Evolutionary conservation across 2,797 vertebrate genomes (phyloP), one percentile per base, ranked within the genome.

Genomic region (Bucorvus abyssinicus): DNA sequence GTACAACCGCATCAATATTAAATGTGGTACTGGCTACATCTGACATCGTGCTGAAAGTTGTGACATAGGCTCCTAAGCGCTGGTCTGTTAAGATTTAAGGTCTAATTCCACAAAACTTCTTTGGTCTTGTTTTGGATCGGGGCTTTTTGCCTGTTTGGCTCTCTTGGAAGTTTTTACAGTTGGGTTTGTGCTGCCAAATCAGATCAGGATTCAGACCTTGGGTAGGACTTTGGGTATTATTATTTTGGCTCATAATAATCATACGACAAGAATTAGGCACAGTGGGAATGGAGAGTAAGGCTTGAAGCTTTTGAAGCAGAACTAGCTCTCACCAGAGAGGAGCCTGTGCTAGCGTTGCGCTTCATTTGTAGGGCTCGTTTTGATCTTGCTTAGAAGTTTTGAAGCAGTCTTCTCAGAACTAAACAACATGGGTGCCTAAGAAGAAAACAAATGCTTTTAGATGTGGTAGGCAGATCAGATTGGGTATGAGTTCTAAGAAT

Each of bases 371-470:
- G 36, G 40, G 30, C 55, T 92, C 84, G 63, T 61, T 92, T 89
- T 93, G 76, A 92, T 6, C 34, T 93, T 78, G 55, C 71, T 70
- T 67, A 75, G 82, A 89, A 81, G 47, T 95, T 84, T 80, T 61
- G 34, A 86, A 17, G 61, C 38, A 47, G 24, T 61, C 34, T 49
- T 75, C 61, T 73, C 61, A 59, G 59, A 91, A 73, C 80, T 76
- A 88, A 88, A 36, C 14, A 86, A 8, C 23, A 65, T 70, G 57
- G 52, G 19, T 94, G 80, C 65, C 49, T 91, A 29, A 84, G 88
- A 93, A 84, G 63, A 84, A 95, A 95, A 86, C 44, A 90, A 81
- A 79, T 42, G 17, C n/a, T 90, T 87, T 94, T 73, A 88, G 61
- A 88, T 92, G 68, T 80, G 78, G 74, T 73, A 42, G 76, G 65